A percentile compares a stretch with the other conserved stretches of the same genome.
phyloP scores from a whole-genome alignment of 2,888 invertebrate species.

The Sminthurinus aureus region DNA sequence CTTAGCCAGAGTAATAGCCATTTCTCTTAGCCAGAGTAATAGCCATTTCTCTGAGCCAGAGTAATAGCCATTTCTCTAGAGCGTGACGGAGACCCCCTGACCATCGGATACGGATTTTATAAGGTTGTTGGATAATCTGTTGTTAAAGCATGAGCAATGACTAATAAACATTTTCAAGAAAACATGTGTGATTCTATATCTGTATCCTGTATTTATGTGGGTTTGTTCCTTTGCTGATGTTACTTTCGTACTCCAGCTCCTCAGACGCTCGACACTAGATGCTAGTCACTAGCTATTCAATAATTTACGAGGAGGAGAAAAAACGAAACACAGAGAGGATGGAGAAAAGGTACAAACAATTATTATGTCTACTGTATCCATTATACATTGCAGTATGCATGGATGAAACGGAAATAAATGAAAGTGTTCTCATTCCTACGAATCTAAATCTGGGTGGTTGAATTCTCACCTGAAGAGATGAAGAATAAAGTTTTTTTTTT shows the following conservation, averaged over 20 bases:
- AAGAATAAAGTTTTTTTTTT: neutral
- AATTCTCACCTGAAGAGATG: conserved; percentile 10
- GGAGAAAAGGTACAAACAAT: neutral
- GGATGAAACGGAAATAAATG: neutral
- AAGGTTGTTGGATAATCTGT: too few relatives aligned
- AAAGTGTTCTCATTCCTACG: neutral
- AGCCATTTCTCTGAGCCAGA: too few relatives aligned
- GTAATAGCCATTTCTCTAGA: too few relatives aligned
- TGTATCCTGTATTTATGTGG: neutral
- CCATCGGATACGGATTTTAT: too few relatives aligned
- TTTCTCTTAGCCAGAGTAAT: too few relatives aligned
- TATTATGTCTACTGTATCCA: too few relatives aligned
- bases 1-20: too few relatives aligned
- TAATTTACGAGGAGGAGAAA: neutral
- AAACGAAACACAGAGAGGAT: neutral
- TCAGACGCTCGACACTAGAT: too few relatives aligned
- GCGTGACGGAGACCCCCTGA: too few relatives aligned
- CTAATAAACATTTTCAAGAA: neutral
- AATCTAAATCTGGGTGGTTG: conserved; percentile 9
- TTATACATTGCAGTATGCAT: too few relatives aligned
- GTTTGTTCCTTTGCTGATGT: neutral
- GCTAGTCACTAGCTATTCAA: neutral
- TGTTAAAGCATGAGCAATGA: neutral
- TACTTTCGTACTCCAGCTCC: too few relatives aligned
- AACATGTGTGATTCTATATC: neutral